Evolutionary conservation across 2,797 vertebrate genomes (phyloP), one percentile per base, ranked within the genome.

Genomic region (Epinephelus coioides): DNA sequence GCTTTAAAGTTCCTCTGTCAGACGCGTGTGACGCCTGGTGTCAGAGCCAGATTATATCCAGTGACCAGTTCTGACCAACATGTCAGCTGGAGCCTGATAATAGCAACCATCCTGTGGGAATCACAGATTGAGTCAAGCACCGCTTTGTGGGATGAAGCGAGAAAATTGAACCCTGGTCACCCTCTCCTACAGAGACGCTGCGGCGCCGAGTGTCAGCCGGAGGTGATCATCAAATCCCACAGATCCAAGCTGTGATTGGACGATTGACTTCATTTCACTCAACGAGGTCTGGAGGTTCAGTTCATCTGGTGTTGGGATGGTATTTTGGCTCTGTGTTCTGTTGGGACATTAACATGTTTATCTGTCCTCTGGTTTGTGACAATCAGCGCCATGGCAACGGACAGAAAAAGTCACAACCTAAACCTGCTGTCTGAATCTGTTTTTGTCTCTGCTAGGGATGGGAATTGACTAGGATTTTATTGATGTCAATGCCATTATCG

Each of bases 71-170:
- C 51, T 38, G 9, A 66, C 73, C 17, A 9, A 83, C 61, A 69
- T 68, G 74, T 77, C 63, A 73, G 6, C 73, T 40, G 53, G 19
- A 65, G 64, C 49, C 34, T 46, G 3, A 14, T n/a, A 46, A 61
- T 56, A 46, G 14, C 65, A 53, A n/a, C 44, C 46, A 18, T 61
- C 76, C 65, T 5, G 5, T 23, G 60, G 65, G 73, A 73, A 23
- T 30, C 53, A 10, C 23, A 73, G 54, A 61, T 7, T 38, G 53
- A 74, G 60, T 47, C 43, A 13, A 71, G 62, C 30, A 51, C 7
- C 2, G 13, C 57, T 21, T 30, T 27, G 63, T 51, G 73, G 79
- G 50, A 49, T 27, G 77, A 75, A 69, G 76, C 30, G 8, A 57
- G 73, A 59, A 49, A 54, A 57, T 17, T 69, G 6, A 78, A 30